Evolutionary conservation across 2,113 vertebrate species (phyloP).

Genomic region (Scytalopus superciliaris): DNA sequence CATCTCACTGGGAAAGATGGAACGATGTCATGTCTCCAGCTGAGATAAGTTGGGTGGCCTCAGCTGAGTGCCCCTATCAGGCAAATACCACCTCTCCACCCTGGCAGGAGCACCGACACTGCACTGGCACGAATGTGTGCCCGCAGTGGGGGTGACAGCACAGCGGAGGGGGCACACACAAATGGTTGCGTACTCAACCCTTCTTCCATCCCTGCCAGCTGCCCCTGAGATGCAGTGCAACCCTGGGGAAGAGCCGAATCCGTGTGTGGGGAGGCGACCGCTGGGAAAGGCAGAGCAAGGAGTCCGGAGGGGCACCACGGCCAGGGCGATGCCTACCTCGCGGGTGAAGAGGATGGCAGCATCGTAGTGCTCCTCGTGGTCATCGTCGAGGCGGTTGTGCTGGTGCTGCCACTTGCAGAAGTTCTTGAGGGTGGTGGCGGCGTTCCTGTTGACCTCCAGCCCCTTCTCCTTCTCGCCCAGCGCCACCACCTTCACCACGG

Average conservation of each 20-base stretch:
- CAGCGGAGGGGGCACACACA: background rate
- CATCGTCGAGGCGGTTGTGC: constrained; percentile 89
- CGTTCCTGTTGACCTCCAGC: constrained; percentile 90
- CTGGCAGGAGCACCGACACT: background rate
- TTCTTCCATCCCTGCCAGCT: background rate
- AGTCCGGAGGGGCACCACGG: fast-evolving
- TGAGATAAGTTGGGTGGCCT: fast-evolving
- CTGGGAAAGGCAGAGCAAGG: fast-evolving
- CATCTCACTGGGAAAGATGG: background rate
- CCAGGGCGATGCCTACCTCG: constrained; percentile 64
- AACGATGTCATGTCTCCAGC: background rate
- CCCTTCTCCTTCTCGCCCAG: constrained; percentile 86
- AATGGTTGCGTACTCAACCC: background rate
- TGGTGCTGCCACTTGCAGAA: constrained; percentile 99
- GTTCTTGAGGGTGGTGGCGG: constrained; percentile 92
- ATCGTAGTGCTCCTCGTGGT: constrained; percentile 90
- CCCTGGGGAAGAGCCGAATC: fast-evolving
- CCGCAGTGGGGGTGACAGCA: fast-evolving
- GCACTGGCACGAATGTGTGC: fast-evolving
- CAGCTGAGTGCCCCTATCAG: background rate
- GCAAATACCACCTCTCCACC: background rate
- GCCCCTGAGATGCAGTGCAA: fast-evolving
- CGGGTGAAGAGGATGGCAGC: constrained; percentile 98
- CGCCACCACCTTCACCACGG: constrained; percentile 88
- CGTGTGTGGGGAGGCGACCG: fast-evolving